Conservation (phyloP, 2,113 vertebrate genomes). For the Festucalex cinctus region DNA sequence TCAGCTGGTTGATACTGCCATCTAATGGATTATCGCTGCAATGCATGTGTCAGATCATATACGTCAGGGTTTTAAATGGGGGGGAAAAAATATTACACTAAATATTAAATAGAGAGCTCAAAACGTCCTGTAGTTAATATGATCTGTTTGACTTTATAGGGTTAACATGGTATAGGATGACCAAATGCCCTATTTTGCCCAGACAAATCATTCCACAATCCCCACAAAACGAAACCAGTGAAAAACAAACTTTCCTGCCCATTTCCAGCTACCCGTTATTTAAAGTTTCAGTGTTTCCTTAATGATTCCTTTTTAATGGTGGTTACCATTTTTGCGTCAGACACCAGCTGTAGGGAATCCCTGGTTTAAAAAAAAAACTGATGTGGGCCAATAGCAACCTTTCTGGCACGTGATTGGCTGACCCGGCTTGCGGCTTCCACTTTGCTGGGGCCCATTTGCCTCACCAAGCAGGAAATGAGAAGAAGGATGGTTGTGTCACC, state of each 20-base stretch:
- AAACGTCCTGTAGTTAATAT: too few relatives aligned
- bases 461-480: constrained; percentile 62
- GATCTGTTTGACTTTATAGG: too few relatives aligned
- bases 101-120: too few relatives aligned
- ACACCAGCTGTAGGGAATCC: constrained; percentile 62
- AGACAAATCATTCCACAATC: constrained; percentile 1
- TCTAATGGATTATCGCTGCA: too few relatives aligned
- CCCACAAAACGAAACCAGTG: constrained; percentile 31
- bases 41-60: too few relatives aligned
- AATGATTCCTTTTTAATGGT: constrained; percentile 70
- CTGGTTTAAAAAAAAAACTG: constrained; percentile 49
- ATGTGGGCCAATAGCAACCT: constrained; percentile 63
- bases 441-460: constrained; percentile 53
- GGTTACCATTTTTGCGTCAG: constrained; percentile 53
- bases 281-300: constrained; percentile 60
- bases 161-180: too few relatives aligned
- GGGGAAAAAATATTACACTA: too few relatives aligned
- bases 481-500: constrained; percentile 59
- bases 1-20: too few relatives aligned
- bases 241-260: constrained; percentile 12
- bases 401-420: constrained; percentile 63
- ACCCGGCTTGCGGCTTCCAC: constrained; percentile 63
- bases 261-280: constrained; percentile 68
- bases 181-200: too few relatives aligned
- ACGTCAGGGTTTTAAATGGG: too few relatives aligned